Evolutionary conservation across 1,140 invertebrate genomes (phyloP), one percentile per base, ranked within the genome.

Genomic region (Lordiphosa mommai): DNA sequence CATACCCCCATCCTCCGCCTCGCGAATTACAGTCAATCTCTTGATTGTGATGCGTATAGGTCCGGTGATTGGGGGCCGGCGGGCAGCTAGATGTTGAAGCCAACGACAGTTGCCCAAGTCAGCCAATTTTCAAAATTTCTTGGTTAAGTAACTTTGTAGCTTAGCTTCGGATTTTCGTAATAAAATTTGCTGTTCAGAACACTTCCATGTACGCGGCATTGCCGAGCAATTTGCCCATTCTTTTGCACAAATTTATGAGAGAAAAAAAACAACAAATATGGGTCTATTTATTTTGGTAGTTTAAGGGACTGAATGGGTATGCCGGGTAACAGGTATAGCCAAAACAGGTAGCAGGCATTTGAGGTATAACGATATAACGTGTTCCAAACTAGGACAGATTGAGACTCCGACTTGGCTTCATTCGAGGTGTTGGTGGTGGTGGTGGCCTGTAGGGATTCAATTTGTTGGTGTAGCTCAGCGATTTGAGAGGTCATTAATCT

Each of bases 61-160:
- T 53, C 17, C 55, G 73, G 76, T 48, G 40, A n/a, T 60, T 63
- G 76, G 76, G 71, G 76, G 56, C 60, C 72, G 67, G 55, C 72
- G 67, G 55, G 79, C 64, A 72, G 41, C 40, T 43, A 43, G 40
- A 56, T 80, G 82, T 63, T 65, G 86, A 88, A 85, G 77, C 86
- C 71, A 73, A 68, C 82, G 67, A 80, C 82, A 77, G 74, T 85
- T 86, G 82, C 73, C 86, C 86, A 72, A 72, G 82, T 88, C 82
- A 76, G 82, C 79, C 86, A 80, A 23, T 86, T 88, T 84, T 88
- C 86, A 88, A 88, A 88, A 88, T 88, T 88, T 88, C 82, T 88
- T 88, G 84, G 86, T 88, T 88, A 88, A 88, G 86, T 88, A 88
- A 88, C 87, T 88, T 88, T 72, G 86, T 88, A 88, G 86, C 86